Conservation (phyloP, 1,140 invertebrate species). For the Drosophila tropicalis region DNA sequence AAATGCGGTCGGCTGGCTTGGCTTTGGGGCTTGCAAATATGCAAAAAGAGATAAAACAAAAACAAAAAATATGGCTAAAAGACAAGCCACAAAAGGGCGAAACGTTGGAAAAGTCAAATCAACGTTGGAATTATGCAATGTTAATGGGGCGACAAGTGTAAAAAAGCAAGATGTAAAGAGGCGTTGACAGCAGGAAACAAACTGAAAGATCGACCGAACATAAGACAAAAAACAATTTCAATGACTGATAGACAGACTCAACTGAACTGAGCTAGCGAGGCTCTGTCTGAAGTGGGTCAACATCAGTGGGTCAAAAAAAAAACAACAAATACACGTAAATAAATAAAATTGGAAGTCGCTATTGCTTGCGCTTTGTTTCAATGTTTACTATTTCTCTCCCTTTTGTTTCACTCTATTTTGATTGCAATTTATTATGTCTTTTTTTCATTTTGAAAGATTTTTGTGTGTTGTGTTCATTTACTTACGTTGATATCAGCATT, state of each 20-base stretch:
- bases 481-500: constrained; percentile 80
- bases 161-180: constrained; percentile 42
- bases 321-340: neutral
- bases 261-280: constrained; percentile 17
- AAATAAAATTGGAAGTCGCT: constrained; percentile 11
- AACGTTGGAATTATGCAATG: constrained; percentile 62
- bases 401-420: constrained; percentile 28
- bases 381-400: constrained; percentile 1
- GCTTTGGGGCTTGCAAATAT: constrained; percentile 56
- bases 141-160: constrained; percentile 62
- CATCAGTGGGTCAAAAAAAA: constrained; percentile 66
- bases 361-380: constrained; percentile 36
- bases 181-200: constrained; percentile 66
- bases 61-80: constrained; percentile 32
- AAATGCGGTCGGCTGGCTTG: constrained; percentile 57
- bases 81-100: constrained; percentile 55
- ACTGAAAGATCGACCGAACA: constrained; percentile 37
- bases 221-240: constrained; percentile 29
- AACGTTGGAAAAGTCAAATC: constrained; percentile 68
- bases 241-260: constrained; percentile 42
- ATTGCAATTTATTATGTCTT: constrained; percentile 64
- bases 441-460: constrained; percentile 5
- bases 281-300: constrained; percentile 64
- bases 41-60: constrained; percentile 45
- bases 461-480: constrained; percentile 45